Base-by-base conservation (phyloP, 1,140 invertebrate genomes). In the Oedothorax gibbosus region DNA sequence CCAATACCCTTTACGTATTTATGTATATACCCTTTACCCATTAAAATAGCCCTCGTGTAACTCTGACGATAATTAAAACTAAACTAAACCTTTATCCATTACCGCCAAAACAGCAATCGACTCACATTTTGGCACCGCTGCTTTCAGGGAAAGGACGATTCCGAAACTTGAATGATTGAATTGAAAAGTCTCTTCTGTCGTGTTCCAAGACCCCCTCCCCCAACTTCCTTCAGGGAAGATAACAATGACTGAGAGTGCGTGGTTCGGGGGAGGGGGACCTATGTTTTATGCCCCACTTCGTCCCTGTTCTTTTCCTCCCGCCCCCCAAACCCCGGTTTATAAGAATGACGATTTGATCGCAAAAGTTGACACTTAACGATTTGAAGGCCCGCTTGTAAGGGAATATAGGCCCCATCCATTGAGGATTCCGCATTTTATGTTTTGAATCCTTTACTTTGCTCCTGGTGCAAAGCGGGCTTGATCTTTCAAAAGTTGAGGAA, bases 301-400 rank as follows among this genome's bases (percentile, higher is more conserved):
- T 14, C 54, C 18, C 51, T 75, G 11, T 20, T 54, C 2, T 79
- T 65, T 79, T 79, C 50, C 51, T 12, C 51, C 62, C 15, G 50
- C 66, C 66, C 66, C 49, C 49, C 21, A 62, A 50, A 51, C 77
- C 49, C 77, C 68, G 20, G 51, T 12, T 56, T 79, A 65, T 79
- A 68, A 79, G 77, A 79, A 68, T 49, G 64, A 68, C 77, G 77
- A 79, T 79, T 79, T 79, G 76, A 79, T 68, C 62, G 18, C 50
- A 65, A 79, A 79, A 79, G 62, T 51, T 79, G 76, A 79, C 76
- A 68, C 57, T 54, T 64, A 68, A 68, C 49, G 76, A 79, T 79
- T 79, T 79, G 66, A 79, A 68, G 64, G 10, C 68, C 51, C 21
- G 6, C 21, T 0, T 15, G 57, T 50, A 53, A 79, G 51, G 53